Evolutionary conservation across 2,888 invertebrate species (phyloP), one percentile per base, ranked within the genome.

Genomic region (Tenthredo amoena): DNA sequence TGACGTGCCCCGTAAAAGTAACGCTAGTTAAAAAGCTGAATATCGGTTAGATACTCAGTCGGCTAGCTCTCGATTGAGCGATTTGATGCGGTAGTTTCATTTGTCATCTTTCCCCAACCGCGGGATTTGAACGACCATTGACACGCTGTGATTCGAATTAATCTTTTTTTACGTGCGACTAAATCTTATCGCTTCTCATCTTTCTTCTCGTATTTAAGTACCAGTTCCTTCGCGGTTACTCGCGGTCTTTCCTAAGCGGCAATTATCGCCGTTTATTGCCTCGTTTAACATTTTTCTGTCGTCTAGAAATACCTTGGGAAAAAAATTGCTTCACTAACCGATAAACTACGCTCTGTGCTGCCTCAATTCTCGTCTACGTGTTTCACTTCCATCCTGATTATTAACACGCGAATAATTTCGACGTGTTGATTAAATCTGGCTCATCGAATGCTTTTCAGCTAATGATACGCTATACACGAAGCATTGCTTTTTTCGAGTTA

Each of bases 1-100:
- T 68, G 68, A 71, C 83, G 83, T 83, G 47, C 83, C 65, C n/a
- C 83, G 47, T 83, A 83, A 83, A 83, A 83, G 83, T 83, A 83
- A 71, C 83, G 83, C 65, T 83, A 68, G 83, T 83, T 83, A 83
- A 83, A 83, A 83, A 68, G 68, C 47, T 31, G 68, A 68, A 50
- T 83, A 68, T 71, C 65, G 43, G 47, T 15, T 21, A 34, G 83
- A 81, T 62, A 71, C 31, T 68, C 68, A 31, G 68, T 83, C 68
- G 71, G 50, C 83, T 43, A 31, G 58, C 37, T 68, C 83, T 65
- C 68, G 68, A 83, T 83, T 50, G 68, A 83, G 47, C 71, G 50
- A 47, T 71, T 68, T 68, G 65, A 83, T 83, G 50, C 68, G 83
- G 83, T n/a, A 68, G 71, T 68, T 83, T 83, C 68, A 83, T 83